Conservation (phyloP, 2,888 invertebrate species). For the Herminia tarsipennalis region DNA sequence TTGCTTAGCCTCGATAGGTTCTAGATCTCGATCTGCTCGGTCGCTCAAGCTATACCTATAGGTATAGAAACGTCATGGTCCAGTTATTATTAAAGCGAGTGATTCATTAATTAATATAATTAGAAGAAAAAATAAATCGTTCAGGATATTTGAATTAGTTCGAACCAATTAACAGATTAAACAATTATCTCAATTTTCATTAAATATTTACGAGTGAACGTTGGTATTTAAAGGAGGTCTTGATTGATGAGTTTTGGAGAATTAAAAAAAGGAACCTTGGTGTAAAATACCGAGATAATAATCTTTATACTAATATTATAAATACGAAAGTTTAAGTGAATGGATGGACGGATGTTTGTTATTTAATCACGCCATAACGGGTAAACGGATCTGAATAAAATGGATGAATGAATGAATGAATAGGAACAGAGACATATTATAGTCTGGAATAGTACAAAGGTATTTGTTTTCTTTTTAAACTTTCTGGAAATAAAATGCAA, state of each 20-base stretch:
- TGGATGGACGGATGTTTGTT: too few species aligned
- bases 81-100: conserved; percentile 23
- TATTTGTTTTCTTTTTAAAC: not conserved
- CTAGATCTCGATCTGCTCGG: too few species aligned
- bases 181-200: conserved; percentile 33
- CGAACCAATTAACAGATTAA: conserved; percentile 47
- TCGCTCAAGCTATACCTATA: not conserved
- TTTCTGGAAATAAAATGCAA: not conserved
- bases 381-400: too few species aligned
- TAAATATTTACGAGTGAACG: conserved; percentile 32
- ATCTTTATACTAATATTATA: too few species aligned
- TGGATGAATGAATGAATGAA: too few species aligned
- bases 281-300: too few species aligned
- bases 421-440: too few species aligned
- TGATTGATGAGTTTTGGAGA: conserved; percentile 25
- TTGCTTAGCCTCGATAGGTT: too few species aligned
- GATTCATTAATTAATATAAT: conserved; percentile 16
- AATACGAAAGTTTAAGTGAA: too few species aligned
- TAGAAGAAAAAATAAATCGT: conserved; percentile 23
- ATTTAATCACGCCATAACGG: too few species aligned
- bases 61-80: conserved; percentile 3
- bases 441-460: too few species aligned
- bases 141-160: conserved; percentile 35
- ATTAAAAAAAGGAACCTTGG: too few species aligned
- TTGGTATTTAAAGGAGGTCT: conserved; percentile 18